phyloP scores from a whole-genome alignment of 2,113 vertebrate species.

The Perccottus glenii region DNA sequence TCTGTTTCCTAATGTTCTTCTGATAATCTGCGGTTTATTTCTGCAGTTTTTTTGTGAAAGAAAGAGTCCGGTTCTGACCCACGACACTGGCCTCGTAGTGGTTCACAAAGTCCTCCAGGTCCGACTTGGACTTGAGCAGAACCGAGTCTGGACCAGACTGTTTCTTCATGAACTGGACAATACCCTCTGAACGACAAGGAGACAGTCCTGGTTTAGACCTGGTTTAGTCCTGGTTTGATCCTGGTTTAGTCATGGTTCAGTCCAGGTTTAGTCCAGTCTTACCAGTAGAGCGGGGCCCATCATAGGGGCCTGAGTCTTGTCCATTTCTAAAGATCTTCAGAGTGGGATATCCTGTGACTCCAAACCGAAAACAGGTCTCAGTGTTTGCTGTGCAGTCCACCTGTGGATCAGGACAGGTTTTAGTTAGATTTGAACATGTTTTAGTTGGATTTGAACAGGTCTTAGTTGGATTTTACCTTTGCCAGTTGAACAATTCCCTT shows the following conservation, averaged over 20 bases:
- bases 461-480: slow-evolving; percentile 60
- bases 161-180: slow-evolving; percentile 77
- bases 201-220: background rate
- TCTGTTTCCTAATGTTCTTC: no score
- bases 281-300: slow-evolving; percentile 78
- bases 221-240: background rate
- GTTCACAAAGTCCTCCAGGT: slow-evolving; percentile 71
- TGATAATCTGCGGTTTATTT: no score
- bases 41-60: no score
- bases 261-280: background rate
- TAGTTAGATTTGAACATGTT: no score
- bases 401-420: slow-evolving; percentile 34
- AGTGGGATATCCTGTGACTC: slow-evolving; percentile 74
- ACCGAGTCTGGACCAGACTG: slow-evolving; percentile 77
- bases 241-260: background rate
- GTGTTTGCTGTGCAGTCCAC: slow-evolving; percentile 75
- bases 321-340: slow-evolving; percentile 79
- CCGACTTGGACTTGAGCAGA: slow-evolving; percentile 56
- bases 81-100: slow-evolving; percentile 78
- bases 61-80: slow-evolving; percentile 46
- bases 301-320: slow-evolving; percentile 69
- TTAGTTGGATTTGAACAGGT: no score
- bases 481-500: slow-evolving; percentile 72
- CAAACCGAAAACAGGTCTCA: slow-evolving; percentile 69
- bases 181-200: slow-evolving; percentile 65